phyloP scores from a whole-genome alignment of 2,113 vertebrate species.

The Chaenocephalus aceratus region DNA sequence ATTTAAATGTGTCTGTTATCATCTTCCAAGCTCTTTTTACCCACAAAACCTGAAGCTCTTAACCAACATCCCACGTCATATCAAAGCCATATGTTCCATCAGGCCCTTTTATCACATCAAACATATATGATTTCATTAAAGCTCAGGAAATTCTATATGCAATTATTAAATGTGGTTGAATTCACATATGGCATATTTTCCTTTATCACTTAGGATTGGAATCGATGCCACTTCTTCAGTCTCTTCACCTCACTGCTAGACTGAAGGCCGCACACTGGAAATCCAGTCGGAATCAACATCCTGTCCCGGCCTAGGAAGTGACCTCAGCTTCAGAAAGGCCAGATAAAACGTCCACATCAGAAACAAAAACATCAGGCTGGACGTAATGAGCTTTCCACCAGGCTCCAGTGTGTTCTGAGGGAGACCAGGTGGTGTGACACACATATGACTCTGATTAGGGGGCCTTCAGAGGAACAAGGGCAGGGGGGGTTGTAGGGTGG shows the following conservation, averaged over 20 bases:
- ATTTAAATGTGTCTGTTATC: slow-evolving; percentile 37
- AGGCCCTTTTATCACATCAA: slow-evolving; percentile 43
- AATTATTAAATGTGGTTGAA: slow-evolving; percentile 20
- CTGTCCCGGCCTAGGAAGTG: slow-evolving; percentile 80
- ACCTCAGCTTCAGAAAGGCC: slow-evolving; percentile 78
- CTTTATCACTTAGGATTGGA: slow-evolving; percentile 15
- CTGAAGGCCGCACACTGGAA: slow-evolving; percentile 52
- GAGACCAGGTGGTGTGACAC: slow-evolving; percentile 81
- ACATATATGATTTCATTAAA: slow-evolving; percentile 42
- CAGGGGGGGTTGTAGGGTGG: slow-evolving; percentile 24
- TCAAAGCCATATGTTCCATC: slow-evolving; percentile 46
- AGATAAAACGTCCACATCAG: slow-evolving; percentile 78
- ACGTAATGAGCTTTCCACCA: slow-evolving; percentile 73
- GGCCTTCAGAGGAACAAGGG: slow-evolving; percentile 62
- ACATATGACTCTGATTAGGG: slow-evolving; percentile 81
- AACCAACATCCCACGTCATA: slow-evolving; percentile 30
- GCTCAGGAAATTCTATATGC: slow-evolving; percentile 8
- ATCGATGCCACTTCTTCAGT: slow-evolving; percentile 17
- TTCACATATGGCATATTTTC: slow-evolving; percentile 42
- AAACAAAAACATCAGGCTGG: slow-evolving; percentile 69
- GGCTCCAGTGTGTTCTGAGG: slow-evolving; percentile 71
- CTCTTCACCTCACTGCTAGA: slow-evolving; percentile 15
- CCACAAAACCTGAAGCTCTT: slow-evolving; percentile 45
- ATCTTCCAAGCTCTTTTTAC: slow-evolving; percentile 34
- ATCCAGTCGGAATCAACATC: slow-evolving; percentile 78